Base-by-base conservation (phyloP, 2,797 vertebrate genomes). In the Manis pentadactyla region DNA sequence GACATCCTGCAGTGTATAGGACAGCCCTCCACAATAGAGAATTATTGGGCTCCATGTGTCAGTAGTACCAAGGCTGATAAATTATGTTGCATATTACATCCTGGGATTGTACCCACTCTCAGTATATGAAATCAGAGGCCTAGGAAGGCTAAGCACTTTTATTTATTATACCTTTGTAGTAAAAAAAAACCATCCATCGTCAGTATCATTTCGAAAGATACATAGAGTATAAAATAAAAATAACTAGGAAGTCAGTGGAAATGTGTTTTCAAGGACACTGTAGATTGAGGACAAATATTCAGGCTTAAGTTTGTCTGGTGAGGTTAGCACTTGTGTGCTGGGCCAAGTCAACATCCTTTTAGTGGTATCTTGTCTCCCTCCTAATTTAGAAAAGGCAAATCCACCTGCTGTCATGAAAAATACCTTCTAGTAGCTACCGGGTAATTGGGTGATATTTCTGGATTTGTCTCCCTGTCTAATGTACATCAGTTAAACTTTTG, bases 351-450 rank as follows among this genome's bases (percentile, higher is more conserved):
- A 15, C 4, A 66, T 37, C 92, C 71, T 90, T 42, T 93, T 74
- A 68, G 55, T 88, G 95, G 87, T 51, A 1, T 93, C 93, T 91
- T 83, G 81, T 86, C 95, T 97, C 83, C 95, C 96, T 71, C 94
- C 97, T 75, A 53, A 96, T 77, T 90, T 94, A 75, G 94, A 68
- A 79, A 98, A 97, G 96, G 92, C 93, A 85, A 90, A 96, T 86
- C 91, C 83, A 97, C 95, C 92, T 92, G 87, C 88, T 86, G 89
- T 82, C 96, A 95, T 97, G 96, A 98, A 90, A 97, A 97, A 97
- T 95, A 63, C 89, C 87, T 89, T 92, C 83, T 81, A 87, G 96
- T 92, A 97, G 79, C 95, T 53, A 63, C 49, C 13, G 11, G 55
- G 7, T 18, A 93, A 98, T 93, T 96, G 97, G 77, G 93, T 85